Conservation (phyloP, 2,888 invertebrate genomes). For the Aricia artaxerxes region DNA sequence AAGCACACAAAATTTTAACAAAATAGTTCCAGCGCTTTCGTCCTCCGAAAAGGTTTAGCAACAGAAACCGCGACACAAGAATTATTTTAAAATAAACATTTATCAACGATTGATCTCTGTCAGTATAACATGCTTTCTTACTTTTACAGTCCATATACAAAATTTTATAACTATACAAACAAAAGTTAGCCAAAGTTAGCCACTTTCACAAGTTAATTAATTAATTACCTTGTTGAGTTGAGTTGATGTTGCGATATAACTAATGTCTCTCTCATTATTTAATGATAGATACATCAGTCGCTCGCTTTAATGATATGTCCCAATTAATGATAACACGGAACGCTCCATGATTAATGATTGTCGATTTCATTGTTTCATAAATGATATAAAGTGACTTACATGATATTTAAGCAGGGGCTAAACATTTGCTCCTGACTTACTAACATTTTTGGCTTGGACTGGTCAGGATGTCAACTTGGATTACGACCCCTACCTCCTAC, state of each 20-base stretch:
- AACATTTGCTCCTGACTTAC: background rate
- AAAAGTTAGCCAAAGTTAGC: background rate
- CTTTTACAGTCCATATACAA: background rate
- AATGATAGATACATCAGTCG: conserved; percentile 31
- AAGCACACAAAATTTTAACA: no score
- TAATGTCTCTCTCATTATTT: conserved; percentile 31
- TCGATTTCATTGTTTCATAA: conserved; percentile 6
- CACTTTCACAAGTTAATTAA: conserved; percentile 30
- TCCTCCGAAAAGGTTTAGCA: no score
- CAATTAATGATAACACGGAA: conserved; percentile 72
- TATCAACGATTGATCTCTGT: background rate
- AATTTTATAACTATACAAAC: background rate
- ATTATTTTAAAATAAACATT: no score
- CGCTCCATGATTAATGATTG: conserved; percentile 60
- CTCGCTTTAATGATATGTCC: conserved; percentile 57
- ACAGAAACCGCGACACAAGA: no score
- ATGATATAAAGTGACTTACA: background rate
- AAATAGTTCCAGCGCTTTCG: no score
- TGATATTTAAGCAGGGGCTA: background rate
- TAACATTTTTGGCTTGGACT: no score
- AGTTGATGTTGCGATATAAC: conserved; percentile 26
- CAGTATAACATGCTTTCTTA: background rate
- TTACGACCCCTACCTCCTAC: no score
- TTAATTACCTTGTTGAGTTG: conserved; percentile 25
- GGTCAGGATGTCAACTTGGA: no score